Conservation (phyloP, 2,888 invertebrate genomes). For the Calliopum simillimum region DNA sequence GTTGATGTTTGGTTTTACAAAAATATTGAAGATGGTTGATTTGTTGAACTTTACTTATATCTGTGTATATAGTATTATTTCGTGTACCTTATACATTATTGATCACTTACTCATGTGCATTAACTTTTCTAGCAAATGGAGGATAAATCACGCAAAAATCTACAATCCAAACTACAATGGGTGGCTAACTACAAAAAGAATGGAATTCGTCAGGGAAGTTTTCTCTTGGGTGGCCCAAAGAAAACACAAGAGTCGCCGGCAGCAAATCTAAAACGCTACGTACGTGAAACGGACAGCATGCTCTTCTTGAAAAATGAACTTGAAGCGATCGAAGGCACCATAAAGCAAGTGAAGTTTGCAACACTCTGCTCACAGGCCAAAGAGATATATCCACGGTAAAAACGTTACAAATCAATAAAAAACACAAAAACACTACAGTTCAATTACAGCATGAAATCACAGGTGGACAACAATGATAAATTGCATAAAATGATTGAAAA, state of each 20-base stretch:
- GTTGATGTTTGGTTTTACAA: no score
- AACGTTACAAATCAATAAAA: no score
- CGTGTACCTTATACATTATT: not conserved
- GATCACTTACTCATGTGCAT: not conserved
- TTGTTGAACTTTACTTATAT: no score
- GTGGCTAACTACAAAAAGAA: constrained; percentile 51
- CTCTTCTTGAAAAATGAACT: constrained; percentile 56
- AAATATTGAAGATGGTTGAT: no score
- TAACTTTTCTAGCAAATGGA: constrained; percentile 52
- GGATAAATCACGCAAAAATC: constrained; percentile 55
- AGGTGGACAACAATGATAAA: constrained; percentile 59
- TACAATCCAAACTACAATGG: constrained; percentile 54
- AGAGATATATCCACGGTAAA: constrained; percentile 63
- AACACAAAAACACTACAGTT: not conserved
- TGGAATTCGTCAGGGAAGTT: constrained; percentile 36
- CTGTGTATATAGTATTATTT: no score
- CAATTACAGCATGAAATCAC: constrained; percentile 58
- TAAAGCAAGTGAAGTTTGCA: constrained; percentile 62
- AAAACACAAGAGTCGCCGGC: not conserved
- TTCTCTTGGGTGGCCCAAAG: not conserved
- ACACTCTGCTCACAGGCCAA: constrained; percentile 61
- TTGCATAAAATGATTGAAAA: constrained; percentile 57
- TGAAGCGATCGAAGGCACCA: constrained; percentile 59
- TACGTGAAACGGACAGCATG: constrained; percentile 65
- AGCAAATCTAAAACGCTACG: constrained; percentile 54